Evolutionary conservation across 2,888 invertebrate species (phyloP), one percentile per base, ranked within the genome.

Genomic region (Parasteatoda lunata): DNA sequence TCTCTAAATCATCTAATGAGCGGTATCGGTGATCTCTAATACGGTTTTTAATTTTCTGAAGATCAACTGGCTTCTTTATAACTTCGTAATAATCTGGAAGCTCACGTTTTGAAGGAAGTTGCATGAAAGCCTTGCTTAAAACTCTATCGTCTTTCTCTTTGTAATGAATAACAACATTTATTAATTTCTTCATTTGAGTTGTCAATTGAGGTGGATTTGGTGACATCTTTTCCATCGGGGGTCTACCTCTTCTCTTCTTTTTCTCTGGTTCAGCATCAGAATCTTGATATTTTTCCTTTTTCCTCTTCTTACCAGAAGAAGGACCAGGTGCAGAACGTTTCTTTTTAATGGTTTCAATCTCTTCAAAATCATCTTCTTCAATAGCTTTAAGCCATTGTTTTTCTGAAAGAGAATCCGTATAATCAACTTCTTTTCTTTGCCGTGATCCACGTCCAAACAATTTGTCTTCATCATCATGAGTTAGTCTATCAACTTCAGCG

Each of bases 11-110:
- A 83, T 90, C 89, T n/a, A 90, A 48, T 30, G 86, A 93, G 92
- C 84, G 93, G 91, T 98, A 98, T 95, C 96, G 90, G 90, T 92
- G 92, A 52, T 92, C 92, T 84, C 90, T 90, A 59, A 93, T 91
- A 54, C 91, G 90, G 84, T 71, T 69, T 90, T 97, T 97, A 90
- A 97, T 97, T 92, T 98, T 98, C 92, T 96, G 97, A 90, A 99
- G 98, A 91, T 98, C 98, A 83, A 98, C 94, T 0, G 98, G 98
- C 91, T 97, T 96, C 91, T 97, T 97, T 91, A 99, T 99, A 82
- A 98, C 95, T 90, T 98, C 98, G 92, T 98, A 99, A 92, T 99
- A 99, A 92, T 98, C 98, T 0, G 98, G 98, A 79, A 98, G 93
- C 91, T 98, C 97, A 89, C 97, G 95, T 70, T 96, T 94, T 4